Evolutionary conservation across 92 coral and sea anemone genomes (phyloP).

Genomic region (Epizoanthus illoricatus): DNA sequence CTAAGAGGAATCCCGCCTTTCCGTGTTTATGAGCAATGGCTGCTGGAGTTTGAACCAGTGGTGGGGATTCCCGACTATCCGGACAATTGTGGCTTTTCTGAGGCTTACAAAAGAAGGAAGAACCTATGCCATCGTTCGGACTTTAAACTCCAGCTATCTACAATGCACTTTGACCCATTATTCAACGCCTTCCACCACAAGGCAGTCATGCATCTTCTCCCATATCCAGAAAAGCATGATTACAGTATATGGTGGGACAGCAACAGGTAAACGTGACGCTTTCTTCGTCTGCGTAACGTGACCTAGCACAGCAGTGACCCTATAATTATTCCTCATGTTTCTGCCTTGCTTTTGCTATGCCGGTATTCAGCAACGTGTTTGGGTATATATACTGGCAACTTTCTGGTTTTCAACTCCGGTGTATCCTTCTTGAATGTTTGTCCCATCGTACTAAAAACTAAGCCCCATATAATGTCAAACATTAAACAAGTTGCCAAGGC

Average conservation of each 20-base stretch:
- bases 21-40: conserved; percentile 29
- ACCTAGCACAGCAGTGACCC: too few species aligned
- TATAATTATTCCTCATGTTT: too few species aligned
- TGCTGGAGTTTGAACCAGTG: conserved; percentile 23
- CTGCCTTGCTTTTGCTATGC: too few species aligned
- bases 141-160: not conserved
- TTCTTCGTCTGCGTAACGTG: too few species aligned
- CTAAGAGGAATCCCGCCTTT: conserved; percentile 5
- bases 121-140: not conserved
- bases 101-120: not conserved
- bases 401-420: too few species aligned
- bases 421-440: too few species aligned
- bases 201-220: conserved; percentile 11
- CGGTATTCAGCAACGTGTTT: too few species aligned
- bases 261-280: conserved; percentile 9
- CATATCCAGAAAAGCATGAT: conserved; percentile 20
- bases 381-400: too few species aligned
- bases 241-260: conserved; percentile 25
- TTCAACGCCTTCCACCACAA: conserved; percentile 27
- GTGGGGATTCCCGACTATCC: conserved; percentile 23
- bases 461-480: too few species aligned
- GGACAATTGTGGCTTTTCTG: not conserved
- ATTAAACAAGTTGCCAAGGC: too few species aligned
- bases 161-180: conserved; percentile 19
- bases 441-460: too few species aligned